A percentile compares a stretch with the other conserved stretches of the same genome.
phyloP scores from a whole-genome alignment of 2,888 invertebrate genomes.

The Drosophila putrida region DNA sequence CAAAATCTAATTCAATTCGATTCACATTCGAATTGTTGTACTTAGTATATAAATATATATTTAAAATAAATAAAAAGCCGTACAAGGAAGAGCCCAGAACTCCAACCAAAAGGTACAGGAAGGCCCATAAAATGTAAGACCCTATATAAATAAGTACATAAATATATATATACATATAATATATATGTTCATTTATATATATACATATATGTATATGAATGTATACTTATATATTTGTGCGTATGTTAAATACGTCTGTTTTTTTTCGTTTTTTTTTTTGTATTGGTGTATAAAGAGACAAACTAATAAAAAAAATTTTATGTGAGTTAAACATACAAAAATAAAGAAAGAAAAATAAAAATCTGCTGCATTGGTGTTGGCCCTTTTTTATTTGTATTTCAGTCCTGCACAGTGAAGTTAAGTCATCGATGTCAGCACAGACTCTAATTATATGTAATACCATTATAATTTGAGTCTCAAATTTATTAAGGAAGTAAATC shows the following conservation, averaged over 20 bases:
- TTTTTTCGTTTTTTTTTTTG: conserved; percentile 39
- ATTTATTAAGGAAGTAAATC: too few species aligned
- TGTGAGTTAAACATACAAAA: conserved; percentile 71
- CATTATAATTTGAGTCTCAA: too few species aligned
- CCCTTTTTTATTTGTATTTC: conserved; percentile 36
- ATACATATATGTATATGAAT: conserved; percentile 24
- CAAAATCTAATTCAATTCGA: conserved; percentile 11
- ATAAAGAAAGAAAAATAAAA: conserved; percentile 18
- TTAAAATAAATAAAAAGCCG: neutral
- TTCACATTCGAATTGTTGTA: conserved; percentile 27
- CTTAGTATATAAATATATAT: conserved; percentile 13
- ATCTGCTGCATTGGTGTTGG: conserved; percentile 34
- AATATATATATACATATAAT: conserved; percentile 19
- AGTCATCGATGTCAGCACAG: neutral
- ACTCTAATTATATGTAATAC: neutral
- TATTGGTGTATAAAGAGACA: conserved; percentile 58
- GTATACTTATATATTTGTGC: conserved; percentile 37
- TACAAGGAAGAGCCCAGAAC: conserved; percentile 12
- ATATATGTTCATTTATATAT: conserved; percentile 15
- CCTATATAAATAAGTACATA: conserved; percentile 33
- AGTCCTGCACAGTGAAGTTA: conserved; percentile 24
- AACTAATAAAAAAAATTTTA: conserved; percentile 73
- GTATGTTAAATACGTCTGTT: conserved; percentile 60
- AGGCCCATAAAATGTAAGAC: conserved; percentile 36
- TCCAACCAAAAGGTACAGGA: conserved; percentile 29